Conservation (phyloP, 1,140 invertebrate genomes). For the Apis florea region DNA sequence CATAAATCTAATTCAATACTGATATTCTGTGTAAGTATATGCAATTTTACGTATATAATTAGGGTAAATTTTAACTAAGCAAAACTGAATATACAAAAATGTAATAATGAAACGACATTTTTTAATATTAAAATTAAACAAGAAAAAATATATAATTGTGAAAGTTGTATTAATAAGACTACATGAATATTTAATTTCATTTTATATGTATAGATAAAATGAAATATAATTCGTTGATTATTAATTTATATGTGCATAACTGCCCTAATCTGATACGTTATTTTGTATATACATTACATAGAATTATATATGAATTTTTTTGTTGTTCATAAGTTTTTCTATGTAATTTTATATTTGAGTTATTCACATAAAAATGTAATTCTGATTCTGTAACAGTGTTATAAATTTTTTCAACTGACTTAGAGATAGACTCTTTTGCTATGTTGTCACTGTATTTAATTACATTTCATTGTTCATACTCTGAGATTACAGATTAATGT, state of each 20-base stretch:
- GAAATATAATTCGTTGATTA: constrained; percentile 16
- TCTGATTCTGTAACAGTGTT: constrained; percentile 27
- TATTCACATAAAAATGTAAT: constrained; percentile 17
- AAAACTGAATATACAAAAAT: neutral
- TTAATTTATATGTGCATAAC: constrained; percentile 15
- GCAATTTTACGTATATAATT: constrained; percentile 34
- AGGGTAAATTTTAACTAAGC: constrained; percentile 30
- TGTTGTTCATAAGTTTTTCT: constrained; percentile 58
- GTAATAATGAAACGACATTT: constrained; percentile 3
- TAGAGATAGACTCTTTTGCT: constrained; percentile 73
- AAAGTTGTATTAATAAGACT: neutral
- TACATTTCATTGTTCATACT: constrained; percentile 59
- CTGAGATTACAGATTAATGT: constrained; percentile 58
- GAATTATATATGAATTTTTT: neutral
- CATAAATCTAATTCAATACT: constrained; percentile 61
- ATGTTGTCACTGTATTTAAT: constrained; percentile 64
- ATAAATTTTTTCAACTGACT: constrained; percentile 23
- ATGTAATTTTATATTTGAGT: constrained; percentile 49
- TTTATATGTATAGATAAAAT: neutral
- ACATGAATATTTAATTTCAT: constrained; percentile 6
- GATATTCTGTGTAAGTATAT: constrained; percentile 67
- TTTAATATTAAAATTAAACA: constrained; percentile 11
- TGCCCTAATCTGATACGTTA: constrained; percentile 35
- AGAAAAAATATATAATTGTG: neutral
- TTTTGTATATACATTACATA: constrained; percentile 31